These are phyloP conservation scores for Papilio polyxenes DNA, from an alignment of 1,140 invertebrate species.

Conservation along the genomic window DNA sequence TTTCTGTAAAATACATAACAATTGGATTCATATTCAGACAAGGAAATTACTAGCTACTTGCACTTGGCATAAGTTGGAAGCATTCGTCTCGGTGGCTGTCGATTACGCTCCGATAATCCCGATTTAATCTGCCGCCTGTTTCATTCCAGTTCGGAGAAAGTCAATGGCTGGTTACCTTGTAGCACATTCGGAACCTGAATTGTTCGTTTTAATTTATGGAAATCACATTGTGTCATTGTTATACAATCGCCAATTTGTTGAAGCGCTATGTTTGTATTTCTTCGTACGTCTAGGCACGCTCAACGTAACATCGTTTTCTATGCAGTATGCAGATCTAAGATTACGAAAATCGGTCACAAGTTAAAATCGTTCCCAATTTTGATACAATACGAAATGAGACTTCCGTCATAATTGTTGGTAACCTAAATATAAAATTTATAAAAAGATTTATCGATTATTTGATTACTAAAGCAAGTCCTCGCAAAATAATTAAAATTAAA, in stretches of 20 bases:
- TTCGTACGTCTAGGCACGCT: background rate
- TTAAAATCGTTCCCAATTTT: constrained; percentile 15
- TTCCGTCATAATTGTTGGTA: background rate
- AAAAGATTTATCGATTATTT: background rate
- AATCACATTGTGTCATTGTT: constrained; percentile 46
- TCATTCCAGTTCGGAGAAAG: constrained; percentile 68
- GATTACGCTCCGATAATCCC: constrained; percentile 67
- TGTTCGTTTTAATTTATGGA: constrained; percentile 42
- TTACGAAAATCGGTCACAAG: constrained; percentile 34
- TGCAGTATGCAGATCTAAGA: constrained; percentile 20
- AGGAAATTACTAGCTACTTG: constrained; percentile 57
- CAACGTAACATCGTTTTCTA: constrained; percentile 22
- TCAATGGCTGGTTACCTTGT: constrained; percentile 48
- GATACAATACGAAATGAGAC: constrained; percentile 1
- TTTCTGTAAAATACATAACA: background rate
- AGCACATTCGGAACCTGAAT: constrained; percentile 43
- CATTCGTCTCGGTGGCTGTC: constrained; percentile 58
- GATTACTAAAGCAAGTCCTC: background rate
- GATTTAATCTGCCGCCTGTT: constrained; percentile 58
- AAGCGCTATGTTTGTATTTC: constrained; percentile 29
- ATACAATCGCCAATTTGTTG: constrained; percentile 45
- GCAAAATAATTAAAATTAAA: no score
- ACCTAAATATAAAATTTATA: background rate
- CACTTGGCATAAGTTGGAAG: constrained; percentile 62
- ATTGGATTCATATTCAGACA: background rate